phyloP scores from a whole-genome alignment of 64 coral and sea anemone genomes.

The Stichodactyla mertensii region DNA sequence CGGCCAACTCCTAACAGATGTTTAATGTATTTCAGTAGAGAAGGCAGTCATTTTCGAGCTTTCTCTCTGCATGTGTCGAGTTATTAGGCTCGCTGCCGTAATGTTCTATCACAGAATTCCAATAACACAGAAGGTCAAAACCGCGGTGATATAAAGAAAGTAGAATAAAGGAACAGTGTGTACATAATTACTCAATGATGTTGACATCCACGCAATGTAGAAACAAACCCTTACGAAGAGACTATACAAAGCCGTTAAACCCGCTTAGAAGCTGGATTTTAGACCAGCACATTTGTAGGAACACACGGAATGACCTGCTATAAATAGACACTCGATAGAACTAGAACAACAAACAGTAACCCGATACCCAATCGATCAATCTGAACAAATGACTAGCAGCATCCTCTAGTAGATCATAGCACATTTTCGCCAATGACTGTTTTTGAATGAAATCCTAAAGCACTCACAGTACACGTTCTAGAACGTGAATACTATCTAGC shows the following conservation, averaged over 20 bases:
- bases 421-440: not conserved
- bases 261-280: not conserved
- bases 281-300: not conserved
- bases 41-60: not conserved
- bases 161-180: not conserved
- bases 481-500: not conserved
- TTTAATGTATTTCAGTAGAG: not conserved
- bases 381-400: not conserved
- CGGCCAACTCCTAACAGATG: not conserved
- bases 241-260: not conserved
- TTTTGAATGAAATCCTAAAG: not conserved
- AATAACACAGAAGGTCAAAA: not conserved
- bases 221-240: slow-evolving; percentile 3
- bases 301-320: not conserved
- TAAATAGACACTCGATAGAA: not conserved
- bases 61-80: not conserved
- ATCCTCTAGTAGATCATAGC: not conserved
- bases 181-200: not conserved
- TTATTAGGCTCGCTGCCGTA: not conserved
- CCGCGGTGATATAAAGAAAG: not conserved
- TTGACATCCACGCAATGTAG: not conserved
- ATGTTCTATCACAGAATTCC: not conserved
- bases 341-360: slow-evolving; percentile 9
- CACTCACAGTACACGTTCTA: not conserved
- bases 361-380: not conserved